Conservation (phyloP, 2,797 vertebrate species). For the Cynopterus sphinx region DNA sequence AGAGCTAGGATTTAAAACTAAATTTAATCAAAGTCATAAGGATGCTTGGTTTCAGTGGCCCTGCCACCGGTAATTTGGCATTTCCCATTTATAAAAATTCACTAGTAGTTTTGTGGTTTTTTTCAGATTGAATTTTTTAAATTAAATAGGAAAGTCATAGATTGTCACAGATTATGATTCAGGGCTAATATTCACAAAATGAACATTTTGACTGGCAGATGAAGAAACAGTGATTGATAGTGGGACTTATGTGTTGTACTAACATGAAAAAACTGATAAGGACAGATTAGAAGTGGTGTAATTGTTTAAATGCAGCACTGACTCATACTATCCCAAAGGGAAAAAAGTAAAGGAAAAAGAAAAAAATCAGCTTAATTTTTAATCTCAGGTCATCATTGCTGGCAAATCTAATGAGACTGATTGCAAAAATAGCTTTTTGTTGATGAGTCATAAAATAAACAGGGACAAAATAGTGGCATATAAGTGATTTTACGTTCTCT, state of each 20-base stretch:
- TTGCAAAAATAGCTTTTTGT: constrained; percentile 81
- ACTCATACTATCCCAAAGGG: background rate
- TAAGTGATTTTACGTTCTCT: constrained; percentile 76
- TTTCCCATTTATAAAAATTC: background rate
- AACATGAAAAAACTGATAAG: background rate
- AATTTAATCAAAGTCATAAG: background rate
- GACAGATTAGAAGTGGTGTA: background rate
- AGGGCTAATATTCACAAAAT: background rate
- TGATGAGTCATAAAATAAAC: constrained; percentile 79
- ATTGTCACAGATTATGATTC: background rate
- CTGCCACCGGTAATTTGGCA: background rate
- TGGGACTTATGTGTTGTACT: background rate
- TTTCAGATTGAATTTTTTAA: background rate
- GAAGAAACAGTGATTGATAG: background rate
- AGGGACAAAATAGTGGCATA: constrained; percentile 76
- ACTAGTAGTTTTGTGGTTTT: background rate
- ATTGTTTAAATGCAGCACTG: constrained; percentile 24
- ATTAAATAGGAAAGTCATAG: background rate
- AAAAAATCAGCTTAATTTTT: constrained; percentile 52
- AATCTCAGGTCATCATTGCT: constrained; percentile 71
- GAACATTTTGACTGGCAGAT: constrained; percentile 2
- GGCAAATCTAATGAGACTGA: constrained; percentile 76
- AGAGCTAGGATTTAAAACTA: background rate
- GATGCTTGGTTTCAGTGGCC: background rate
- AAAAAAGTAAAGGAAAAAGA: background rate